Conservation (phyloP, 2,797 vertebrate genomes). For the Sparus aurata region DNA sequence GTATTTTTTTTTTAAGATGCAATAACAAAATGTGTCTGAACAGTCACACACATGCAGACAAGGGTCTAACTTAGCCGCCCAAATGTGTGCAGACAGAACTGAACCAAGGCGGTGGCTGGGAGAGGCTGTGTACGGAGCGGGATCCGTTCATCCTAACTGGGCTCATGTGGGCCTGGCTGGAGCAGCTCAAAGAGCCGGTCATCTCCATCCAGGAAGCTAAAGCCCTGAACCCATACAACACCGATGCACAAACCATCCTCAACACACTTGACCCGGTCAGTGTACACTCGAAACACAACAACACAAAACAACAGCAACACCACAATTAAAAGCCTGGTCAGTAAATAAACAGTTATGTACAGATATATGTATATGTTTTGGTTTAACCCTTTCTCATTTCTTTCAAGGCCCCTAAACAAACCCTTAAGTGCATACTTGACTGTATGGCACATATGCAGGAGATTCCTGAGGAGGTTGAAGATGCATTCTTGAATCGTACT, state of each 20-base stretch:
- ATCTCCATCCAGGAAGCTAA: constrained; percentile 86
- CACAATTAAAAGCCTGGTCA: neutral
- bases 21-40: neutral
- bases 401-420: constrained; percentile 89
- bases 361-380: neutral
- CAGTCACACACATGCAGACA: neutral
- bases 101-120: constrained; percentile 94
- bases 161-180: constrained; percentile 98
- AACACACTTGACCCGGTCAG: constrained; percentile 89
- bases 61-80: neutral
- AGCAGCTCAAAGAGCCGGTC: constrained; percentile 94
- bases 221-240: constrained; percentile 78
- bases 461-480: constrained; percentile 89
- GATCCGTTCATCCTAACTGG: constrained; percentile 93
- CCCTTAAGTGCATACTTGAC: constrained; percentile 90
- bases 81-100: constrained; percentile 89
- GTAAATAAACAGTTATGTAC: neutral
- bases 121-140: constrained; percentile 91
- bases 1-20: neutral
- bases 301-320: neutral
- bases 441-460: constrained; percentile 89
- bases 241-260: constrained; percentile 84
- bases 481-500: constrained; percentile 88
- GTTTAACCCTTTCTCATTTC: constrained; percentile 19
- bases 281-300: neutral